Percentiles rank a stretch among this genome's conserved stretches.
Evolutionary conservation across 2,888 invertebrate species (phyloP).

Genomic region (Thymelicus sylvestris): DNA sequence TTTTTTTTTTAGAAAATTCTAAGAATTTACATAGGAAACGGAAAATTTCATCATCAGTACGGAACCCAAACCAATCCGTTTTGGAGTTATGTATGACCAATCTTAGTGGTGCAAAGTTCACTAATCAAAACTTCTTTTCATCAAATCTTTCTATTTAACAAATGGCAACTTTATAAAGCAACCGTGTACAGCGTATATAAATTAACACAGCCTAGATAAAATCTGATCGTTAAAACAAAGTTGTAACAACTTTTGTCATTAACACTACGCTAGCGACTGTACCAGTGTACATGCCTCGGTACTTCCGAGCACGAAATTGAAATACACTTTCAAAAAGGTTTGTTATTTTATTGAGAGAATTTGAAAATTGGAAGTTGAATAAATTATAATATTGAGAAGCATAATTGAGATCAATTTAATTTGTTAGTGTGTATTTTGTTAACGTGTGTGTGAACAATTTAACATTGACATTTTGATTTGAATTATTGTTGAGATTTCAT

Average conservation of each 20-base stretch:
- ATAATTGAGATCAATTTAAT: too few species aligned
- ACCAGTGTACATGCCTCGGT: neutral
- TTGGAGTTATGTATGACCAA: neutral
- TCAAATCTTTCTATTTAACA: neutral
- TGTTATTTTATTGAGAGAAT: slow-evolving; percentile 4
- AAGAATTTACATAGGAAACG: too few species aligned
- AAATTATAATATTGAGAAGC: neutral
- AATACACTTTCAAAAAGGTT: slow-evolving; percentile 7
- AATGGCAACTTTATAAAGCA: neutral
- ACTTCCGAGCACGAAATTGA: slow-evolving; percentile 6
- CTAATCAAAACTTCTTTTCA: neutral
- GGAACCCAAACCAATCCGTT: too few species aligned
- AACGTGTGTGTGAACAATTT: too few species aligned
- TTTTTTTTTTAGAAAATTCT: too few species aligned
- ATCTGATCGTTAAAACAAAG: slow-evolving; percentile 6
- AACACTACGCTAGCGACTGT: slow-evolving; percentile 16
- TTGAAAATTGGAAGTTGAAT: neutral
- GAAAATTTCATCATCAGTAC: too few species aligned
- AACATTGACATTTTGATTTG: too few species aligned
- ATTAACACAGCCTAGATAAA: slow-evolving; percentile 7
- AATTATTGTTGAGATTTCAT: too few species aligned
- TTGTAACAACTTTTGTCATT: slow-evolving; percentile 19
- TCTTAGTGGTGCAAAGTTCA: neutral
- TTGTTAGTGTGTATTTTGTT: too few species aligned
- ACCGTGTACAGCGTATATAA: neutral